Evolutionary conservation across 2,888 invertebrate species (phyloP), one percentile per base, ranked within the genome.

Genomic region (Sminthurinus aureus): DNA sequence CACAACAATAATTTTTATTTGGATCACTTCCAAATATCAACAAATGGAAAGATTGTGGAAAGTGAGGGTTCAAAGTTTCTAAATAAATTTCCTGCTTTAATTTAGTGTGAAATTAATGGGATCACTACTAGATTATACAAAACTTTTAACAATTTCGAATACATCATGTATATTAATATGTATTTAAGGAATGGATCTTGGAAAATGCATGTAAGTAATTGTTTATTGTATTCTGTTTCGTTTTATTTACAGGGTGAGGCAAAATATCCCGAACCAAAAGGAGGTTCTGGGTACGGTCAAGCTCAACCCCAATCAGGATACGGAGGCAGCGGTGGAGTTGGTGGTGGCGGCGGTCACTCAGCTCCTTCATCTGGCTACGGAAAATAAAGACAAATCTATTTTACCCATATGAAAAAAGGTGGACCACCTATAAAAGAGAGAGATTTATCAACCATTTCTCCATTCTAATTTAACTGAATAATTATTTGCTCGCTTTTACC

Each of bases 241-340:
- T 6, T 38, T 1, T 38, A 1, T 38, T 58, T n/a, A 52, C 66
- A 84, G 84, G 84, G 84, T 77, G 81, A 84, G 71, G 84, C 84
- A 24, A 83, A 82, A 66, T 88, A 87, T 77, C 88, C 86, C 20
- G 85, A 87, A 73, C 18, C 26, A 20, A 84, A 85, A 26, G 83
- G 85, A 75, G 51, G 24, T n/a, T 26, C 51, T 20, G 51, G 77
- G 2, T 71, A 80, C 51, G 71, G 80, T 11, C 74, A 26, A 26
- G 4, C 2, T 6, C 15, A 13, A 15, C 58, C 13, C 2, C 9
- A 3, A 15, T 58, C 58, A 15, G 58, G 58, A 13, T 58, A 58
- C 9, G 58, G 58, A 0, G 58, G 15, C 2, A 58, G 58, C 9
- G 58, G 58, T 6, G 58, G 58, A 15, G 18, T 3, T 9, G 58